Percentiles rank a stretch among this genome's conserved stretches.
Conservation (phyloP, 2,113 vertebrate species). For the Syngnathus scovelli region DNA sequence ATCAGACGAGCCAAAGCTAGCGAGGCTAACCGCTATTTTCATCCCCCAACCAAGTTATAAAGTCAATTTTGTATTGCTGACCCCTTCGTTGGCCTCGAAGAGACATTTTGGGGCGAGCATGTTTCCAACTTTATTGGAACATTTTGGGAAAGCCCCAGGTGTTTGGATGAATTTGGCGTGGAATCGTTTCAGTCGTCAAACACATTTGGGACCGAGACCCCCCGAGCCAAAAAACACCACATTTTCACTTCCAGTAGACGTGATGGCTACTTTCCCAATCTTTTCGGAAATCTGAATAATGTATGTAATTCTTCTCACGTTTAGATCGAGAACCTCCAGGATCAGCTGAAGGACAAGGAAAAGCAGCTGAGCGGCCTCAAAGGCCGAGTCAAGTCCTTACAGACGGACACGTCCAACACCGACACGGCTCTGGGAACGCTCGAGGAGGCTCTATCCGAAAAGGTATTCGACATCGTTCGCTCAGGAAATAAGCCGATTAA, state of each 20-base stretch:
- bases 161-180: neutral
- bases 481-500: slow-evolving; percentile 48
- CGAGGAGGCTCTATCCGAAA: slow-evolving; percentile 89
- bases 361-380: slow-evolving; percentile 89
- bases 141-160: neutral
- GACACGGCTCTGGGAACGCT: slow-evolving; percentile 89
- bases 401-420: slow-evolving; percentile 88
- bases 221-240: neutral
- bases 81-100: neutral
- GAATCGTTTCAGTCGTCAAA: neutral
- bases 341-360: slow-evolving; percentile 90
- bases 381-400: slow-evolving; percentile 86
- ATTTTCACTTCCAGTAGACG: neutral
- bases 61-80: neutral
- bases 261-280: neutral
- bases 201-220: neutral
- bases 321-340: slow-evolving; percentile 90
- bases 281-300: neutral
- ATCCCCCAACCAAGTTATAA: too few species aligned
- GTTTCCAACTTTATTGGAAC: neutral
- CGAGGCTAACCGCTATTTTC: too few species aligned
- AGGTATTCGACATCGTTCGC: slow-evolving; percentile 66
- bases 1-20: too few species aligned
- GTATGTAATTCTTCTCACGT: neutral
- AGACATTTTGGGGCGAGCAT: neutral